Conservation (phyloP, 35 echinoderm and acorn worm genomes). For the Ptychodera flava region DNA sequence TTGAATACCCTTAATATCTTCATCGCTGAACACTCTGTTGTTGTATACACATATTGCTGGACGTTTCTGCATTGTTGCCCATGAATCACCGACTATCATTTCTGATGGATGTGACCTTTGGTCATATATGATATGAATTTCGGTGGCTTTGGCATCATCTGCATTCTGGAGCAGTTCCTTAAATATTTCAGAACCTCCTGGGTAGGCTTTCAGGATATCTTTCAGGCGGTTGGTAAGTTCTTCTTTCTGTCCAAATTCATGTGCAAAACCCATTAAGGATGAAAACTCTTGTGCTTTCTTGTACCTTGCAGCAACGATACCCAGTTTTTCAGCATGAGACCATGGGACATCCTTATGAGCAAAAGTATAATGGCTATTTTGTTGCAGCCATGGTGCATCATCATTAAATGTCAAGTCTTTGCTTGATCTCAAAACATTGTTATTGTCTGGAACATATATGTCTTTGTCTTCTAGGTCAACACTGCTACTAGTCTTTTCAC, state of each 20-base stretch:
- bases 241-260: constrained; percentile 69
- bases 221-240: constrained; percentile 50
- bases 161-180: constrained; percentile 88
- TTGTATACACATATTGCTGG: constrained; percentile 74
- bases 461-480: background rate
- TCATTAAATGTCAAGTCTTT: constrained; percentile 40
- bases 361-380: background rate
- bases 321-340: constrained; percentile 34
- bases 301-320: constrained; percentile 25
- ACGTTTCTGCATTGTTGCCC: constrained; percentile 25
- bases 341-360: constrained; percentile 35
- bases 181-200: constrained; percentile 29
- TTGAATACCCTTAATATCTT: constrained; percentile 76
- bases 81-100: constrained; percentile 7
- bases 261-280: constrained; percentile 9
- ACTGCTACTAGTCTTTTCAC: background rate
- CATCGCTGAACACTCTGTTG: constrained; percentile 60
- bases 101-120: constrained; percentile 27
- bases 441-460: constrained; percentile 37
- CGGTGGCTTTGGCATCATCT: constrained; percentile 60
- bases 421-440: background rate
- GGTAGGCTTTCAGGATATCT: constrained; percentile 45
- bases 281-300: constrained; percentile 30
- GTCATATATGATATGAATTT: constrained; percentile 71
- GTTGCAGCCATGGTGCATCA: constrained; percentile 18